Evolutionary conservation across 2,113 vertebrate genomes (phyloP).

Genomic region (Pseudopodoces humilis): DNA sequence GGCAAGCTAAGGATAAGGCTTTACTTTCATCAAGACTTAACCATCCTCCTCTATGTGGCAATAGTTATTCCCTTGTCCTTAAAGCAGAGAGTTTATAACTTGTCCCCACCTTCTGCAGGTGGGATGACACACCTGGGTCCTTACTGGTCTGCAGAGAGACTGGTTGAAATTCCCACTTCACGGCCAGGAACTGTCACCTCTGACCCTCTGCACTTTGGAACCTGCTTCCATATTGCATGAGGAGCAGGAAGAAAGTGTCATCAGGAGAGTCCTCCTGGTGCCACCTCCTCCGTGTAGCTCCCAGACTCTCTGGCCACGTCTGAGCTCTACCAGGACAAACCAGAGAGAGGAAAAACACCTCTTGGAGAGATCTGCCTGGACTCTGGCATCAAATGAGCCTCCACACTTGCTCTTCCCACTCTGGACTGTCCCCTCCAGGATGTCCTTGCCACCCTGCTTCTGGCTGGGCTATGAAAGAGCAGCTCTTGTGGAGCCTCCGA

Average conservation of each 20-base stretch:
- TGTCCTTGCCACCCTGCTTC: background rate
- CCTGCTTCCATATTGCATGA: background rate
- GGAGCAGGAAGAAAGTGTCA: fast-evolving
- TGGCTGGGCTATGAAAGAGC: background rate
- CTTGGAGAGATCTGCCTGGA: background rate
- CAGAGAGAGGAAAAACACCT: background rate
- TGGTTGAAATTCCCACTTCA: background rate
- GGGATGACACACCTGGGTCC: fast-evolving
- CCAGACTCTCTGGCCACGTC: background rate
- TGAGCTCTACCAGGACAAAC: background rate
- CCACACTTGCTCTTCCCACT: background rate
- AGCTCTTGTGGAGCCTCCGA: background rate
- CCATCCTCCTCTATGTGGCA: background rate
- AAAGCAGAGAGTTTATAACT: background rate
- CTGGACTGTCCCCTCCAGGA: background rate
- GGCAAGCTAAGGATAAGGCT: background rate
- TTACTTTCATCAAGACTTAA: background rate
- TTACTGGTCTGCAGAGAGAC: background rate
- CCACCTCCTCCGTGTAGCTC: background rate
- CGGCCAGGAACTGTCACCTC: background rate
- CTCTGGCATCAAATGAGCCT: background rate
- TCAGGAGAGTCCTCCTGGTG: background rate
- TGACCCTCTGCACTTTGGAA: background rate
- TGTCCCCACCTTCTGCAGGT: background rate
- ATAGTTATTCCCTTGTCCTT: background rate